phyloP scores from a whole-genome alignment of 2,113 vertebrate genomes.

The Plectropomus leopardus region DNA sequence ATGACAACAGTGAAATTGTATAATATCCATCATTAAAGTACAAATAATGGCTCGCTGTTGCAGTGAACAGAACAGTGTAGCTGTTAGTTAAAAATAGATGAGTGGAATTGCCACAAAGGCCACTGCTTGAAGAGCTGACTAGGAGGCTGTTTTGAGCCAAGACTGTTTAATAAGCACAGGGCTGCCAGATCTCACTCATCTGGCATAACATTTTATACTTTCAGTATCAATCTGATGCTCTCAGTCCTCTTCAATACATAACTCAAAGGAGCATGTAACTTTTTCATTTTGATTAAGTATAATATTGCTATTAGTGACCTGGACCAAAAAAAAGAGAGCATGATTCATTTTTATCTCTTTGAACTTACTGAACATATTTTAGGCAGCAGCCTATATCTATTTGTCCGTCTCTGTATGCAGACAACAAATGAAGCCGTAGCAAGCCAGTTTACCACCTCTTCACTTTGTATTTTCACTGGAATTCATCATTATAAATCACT shows the following conservation, averaged over 20 bases:
- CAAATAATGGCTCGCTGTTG: neutral
- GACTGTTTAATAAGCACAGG: constrained; percentile 27
- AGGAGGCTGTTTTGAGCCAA: constrained; percentile 32
- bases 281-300: constrained; percentile 4
- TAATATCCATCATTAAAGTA: neutral
- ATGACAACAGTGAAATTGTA: neutral
- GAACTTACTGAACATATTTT: neutral
- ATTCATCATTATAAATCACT: neutral
- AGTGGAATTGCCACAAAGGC: constrained; percentile 29
- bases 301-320: neutral
- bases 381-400: neutral
- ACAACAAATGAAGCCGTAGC: neutral
- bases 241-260: constrained; percentile 13
- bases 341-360: neutral
- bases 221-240: constrained; percentile 27
- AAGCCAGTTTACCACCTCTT: neutral
- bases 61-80: constrained; percentile 8
- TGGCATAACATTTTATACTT: constrained; percentile 26
- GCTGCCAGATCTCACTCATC: constrained; percentile 29
- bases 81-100: constrained; percentile 47
- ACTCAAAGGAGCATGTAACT: neutral
- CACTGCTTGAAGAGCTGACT: constrained; percentile 14
- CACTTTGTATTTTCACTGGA: neutral
- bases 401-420: neutral
- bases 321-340: neutral